These are phyloP conservation scores for Chelon labrosus DNA, from an alignment of 2,797 vertebrate species.

Conservation along the genomic window DNA sequence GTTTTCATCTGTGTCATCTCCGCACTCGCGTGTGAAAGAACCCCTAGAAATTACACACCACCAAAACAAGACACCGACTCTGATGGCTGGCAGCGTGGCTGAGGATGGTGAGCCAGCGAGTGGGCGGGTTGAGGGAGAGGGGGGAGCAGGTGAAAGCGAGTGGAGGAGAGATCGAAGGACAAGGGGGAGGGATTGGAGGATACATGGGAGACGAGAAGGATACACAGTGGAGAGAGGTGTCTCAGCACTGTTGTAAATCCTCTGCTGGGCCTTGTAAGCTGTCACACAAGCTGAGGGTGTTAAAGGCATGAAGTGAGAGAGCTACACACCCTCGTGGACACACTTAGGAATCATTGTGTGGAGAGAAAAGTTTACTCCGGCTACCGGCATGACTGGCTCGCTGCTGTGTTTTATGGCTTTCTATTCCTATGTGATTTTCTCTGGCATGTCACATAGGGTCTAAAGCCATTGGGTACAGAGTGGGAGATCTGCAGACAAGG, in stretches of 20 bases:
- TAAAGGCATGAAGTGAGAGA: conserved; percentile 61
- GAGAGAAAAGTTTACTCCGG: conserved; percentile 54
- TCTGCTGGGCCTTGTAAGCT: conserved; percentile 78
- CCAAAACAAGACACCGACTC: conserved; percentile 58
- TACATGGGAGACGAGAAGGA: conserved; percentile 56
- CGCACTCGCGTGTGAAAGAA: conserved; percentile 40
- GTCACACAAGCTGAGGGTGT: conserved; percentile 75
- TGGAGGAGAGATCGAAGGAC: conserved; percentile 20
- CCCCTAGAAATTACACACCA: conserved; percentile 56
- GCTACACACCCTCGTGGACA: conserved; percentile 32
- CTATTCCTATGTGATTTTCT: conserved; percentile 99
- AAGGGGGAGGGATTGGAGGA: conserved; percentile 36
- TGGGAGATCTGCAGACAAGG: conserved; percentile 85
- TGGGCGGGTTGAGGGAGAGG: background rate
- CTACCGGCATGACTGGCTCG: conserved; percentile 61
- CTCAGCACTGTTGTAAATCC: conserved; percentile 75
- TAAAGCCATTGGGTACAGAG: conserved; percentile 99
- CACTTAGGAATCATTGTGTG: conserved; percentile 5
- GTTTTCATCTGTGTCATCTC: conserved; percentile 72
- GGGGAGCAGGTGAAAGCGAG: background rate
- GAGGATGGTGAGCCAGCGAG: background rate
- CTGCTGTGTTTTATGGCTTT: conserved; percentile 99
- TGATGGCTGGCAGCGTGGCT: conserved; percentile 23
- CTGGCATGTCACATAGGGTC: conserved; percentile 97
- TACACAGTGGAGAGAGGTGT: conserved; percentile 61